A percentile compares a stretch with the other conserved stretches of the same genome.
Evolutionary conservation across 2,797 vertebrate species (phyloP).

Genomic region (Hemitrygon akajei): DNA sequence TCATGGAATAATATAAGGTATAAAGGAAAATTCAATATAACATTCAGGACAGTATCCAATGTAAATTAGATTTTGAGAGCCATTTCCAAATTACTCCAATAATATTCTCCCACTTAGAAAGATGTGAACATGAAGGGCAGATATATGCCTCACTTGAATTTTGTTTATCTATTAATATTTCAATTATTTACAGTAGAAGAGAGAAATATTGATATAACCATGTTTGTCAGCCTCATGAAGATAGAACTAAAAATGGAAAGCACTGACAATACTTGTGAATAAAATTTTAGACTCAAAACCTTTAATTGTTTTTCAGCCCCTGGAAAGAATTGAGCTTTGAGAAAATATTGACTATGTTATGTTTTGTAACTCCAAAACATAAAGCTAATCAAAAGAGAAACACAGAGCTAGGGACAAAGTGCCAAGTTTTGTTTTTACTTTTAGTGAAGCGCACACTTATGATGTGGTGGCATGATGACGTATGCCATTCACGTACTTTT

Average conservation of each 20-base stretch:
- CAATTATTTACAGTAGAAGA: conserved; percentile 16
- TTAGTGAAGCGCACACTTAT: too few species aligned
- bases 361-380: too few species aligned
- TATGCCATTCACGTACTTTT: too few species aligned
- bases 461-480: too few species aligned
- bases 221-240: neutral
- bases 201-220: neutral
- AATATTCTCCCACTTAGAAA: neutral
- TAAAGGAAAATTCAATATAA: neutral
- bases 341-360: neutral
- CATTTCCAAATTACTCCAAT: conserved; percentile 24
- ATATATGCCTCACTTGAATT: neutral
- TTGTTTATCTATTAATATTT: neutral
- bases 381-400: too few species aligned
- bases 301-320: neutral
- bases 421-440: too few species aligned
- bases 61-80: neutral
- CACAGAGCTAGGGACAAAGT: too few species aligned
- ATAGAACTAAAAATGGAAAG: neutral
- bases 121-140: neutral
- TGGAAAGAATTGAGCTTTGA: neutral
- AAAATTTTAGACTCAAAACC: neutral
- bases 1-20: neutral
- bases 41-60: neutral
- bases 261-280: neutral